A percentile compares a stretch with the other conserved stretches of the same genome.
Conservation (phyloP, 2,888 invertebrate genomes). For the Trichacis sp. region DNA sequence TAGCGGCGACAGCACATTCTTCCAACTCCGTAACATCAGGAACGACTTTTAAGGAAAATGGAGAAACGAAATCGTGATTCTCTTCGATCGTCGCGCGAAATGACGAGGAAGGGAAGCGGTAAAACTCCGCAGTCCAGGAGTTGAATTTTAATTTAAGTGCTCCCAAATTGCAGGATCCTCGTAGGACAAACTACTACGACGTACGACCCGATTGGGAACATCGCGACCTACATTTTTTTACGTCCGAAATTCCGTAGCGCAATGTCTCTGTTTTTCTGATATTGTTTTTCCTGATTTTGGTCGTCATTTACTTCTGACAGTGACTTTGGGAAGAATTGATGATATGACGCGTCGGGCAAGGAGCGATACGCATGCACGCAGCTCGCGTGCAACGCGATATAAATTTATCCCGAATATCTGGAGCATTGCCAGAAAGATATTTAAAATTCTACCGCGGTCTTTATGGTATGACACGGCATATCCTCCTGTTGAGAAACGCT, state of each 20-base stretch:
- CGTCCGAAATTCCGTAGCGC: not conserved
- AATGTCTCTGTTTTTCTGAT: not conserved
- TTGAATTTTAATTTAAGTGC: constrained; percentile 1
- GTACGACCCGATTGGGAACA: not conserved
- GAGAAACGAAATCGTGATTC: not conserved
- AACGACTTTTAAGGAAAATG: not conserved
- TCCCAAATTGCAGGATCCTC: not conserved
- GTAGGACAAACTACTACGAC: not conserved
- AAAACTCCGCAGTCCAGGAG: not conserved
- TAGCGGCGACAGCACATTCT: not conserved
- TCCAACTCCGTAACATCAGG: not conserved
- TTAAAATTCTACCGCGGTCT: constrained; percentile 53
- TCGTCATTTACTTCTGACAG: constrained; percentile 12
- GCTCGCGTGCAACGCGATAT: constrained; percentile 44
- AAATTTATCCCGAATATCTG: constrained; percentile 55
- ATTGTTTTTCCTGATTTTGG: constrained; percentile 1
- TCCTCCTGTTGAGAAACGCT: constrained; percentile 24
- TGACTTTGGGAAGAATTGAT: constrained; percentile 42
- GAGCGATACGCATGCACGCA: constrained; percentile 28
- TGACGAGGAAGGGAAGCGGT: not conserved
- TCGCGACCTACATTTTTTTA: constrained; percentile 4
- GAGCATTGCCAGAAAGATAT: constrained; percentile 56
- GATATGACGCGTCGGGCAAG: constrained; percentile 19
- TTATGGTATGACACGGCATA: constrained; percentile 22
- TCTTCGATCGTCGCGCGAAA: not conserved